Percentiles rank a stretch among this genome's conserved stretches.
phyloP scores from a whole-genome alignment of 2,888 invertebrate species.

The Oscheius sp. region DNA sequence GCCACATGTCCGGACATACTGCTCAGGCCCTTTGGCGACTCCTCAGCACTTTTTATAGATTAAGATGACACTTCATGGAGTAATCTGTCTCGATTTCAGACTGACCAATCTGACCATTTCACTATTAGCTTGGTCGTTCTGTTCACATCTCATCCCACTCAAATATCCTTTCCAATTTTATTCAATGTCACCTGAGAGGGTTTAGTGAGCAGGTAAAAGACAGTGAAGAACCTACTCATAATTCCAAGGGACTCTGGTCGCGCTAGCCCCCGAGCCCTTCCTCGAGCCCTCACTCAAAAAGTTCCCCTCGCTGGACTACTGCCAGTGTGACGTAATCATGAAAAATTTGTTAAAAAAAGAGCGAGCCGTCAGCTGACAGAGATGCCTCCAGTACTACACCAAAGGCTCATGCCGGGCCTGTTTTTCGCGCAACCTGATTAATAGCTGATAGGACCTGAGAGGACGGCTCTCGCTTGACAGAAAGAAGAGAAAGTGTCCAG shows the following conservation, averaged over 20 bases:
- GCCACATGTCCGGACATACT: constrained; percentile 9
- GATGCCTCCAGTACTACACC: constrained; percentile 17
- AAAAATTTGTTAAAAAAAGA: constrained; percentile 14
- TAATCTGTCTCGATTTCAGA: too few species aligned
- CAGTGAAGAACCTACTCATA: too few species aligned
- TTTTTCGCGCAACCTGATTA: constrained; percentile 19
- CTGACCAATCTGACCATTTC: too few species aligned
- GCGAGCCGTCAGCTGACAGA: constrained; percentile 30
- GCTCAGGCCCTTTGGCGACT: constrained; percentile 17
- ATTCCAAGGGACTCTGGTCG: too few species aligned
- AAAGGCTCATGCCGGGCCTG: neutral
- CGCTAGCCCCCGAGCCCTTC: neutral
- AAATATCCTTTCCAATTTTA: too few species aligned
- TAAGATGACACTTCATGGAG: too few species aligned
- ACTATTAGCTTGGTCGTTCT: too few species aligned
- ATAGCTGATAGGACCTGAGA: constrained; percentile 13
- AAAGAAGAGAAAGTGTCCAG: neutral
- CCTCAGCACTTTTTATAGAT: neutral
- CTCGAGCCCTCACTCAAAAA: constrained; percentile 12
- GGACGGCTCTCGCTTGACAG: neutral
- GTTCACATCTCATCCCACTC: too few species aligned
- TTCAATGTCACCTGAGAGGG: too few species aligned
- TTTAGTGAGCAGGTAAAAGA: too few species aligned
- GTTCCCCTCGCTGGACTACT: constrained; percentile 28
- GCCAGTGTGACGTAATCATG: constrained; percentile 34